Base-by-base conservation (phyloP, 2,113 vertebrate species). In the Ceyx margarethae region DNA sequence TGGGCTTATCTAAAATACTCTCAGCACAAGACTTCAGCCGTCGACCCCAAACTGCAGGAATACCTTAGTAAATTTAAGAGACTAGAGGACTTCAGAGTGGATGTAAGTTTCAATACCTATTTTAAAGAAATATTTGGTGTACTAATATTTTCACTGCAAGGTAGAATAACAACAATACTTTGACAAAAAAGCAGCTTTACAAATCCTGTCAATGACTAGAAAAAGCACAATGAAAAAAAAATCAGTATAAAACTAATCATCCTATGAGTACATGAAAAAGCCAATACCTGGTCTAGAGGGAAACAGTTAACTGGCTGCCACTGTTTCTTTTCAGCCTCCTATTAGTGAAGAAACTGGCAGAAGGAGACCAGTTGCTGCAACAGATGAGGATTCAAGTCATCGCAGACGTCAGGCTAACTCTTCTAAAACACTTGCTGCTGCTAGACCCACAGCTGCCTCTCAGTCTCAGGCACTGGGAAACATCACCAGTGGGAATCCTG, bases 1-100 rank as follows among this genome's bases (percentile, higher is more conserved):
- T 99, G 99, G 99, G 99, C 99, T 93, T 99, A 99, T 81, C 94
- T 99, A 81, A 99, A 99, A 87, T 99, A 99, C 85, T 98, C 99
- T 40, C 97, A 97, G 88, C 97, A 98, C 33, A 99, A 98, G 95
- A 98, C 97, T 87, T 97, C 98, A 86, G 91, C 97, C 51, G 85
- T 99, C 35, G 98, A 99, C 71, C 97, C 98, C 15, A 98, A 98
- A 92, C 98, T 99, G 94, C 98, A 99, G 82, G 98, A 98, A 87
- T 98, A 99, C 87, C 98, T 99, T 66, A 97, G 95, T 90, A 98
- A 98, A 93, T 99, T 99, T 96, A 99, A 98, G 96, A 98, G 97
- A 91, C 98, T 99, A 95, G 99, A 99, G 97, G 99, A 99, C 97
- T 99, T 99, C 97, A 98, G 98, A 92, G 98, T 99, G 87, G 98